Base-by-base conservation (phyloP, 1,140 invertebrate genomes). In the Caerostris darwini region DNA sequence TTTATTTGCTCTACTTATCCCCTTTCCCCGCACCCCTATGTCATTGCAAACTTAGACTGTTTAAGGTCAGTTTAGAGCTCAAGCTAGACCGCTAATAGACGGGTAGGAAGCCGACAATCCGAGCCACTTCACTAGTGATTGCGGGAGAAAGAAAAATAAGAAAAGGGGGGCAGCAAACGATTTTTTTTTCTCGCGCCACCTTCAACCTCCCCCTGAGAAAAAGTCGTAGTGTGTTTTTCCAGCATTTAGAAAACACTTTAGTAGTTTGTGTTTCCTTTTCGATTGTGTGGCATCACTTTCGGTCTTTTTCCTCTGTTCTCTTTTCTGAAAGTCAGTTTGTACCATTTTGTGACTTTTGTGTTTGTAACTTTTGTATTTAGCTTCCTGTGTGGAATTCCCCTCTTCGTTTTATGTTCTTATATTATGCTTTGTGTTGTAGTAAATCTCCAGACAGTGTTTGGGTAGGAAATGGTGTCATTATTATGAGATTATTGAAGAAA, bases 61-160 rank as follows among this genome's bases (percentile, higher is more conserved):
- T 92, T 85, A 85, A 59, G 90, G 90, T 92, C 90, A 92, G 90
- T 92, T 92, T 92, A 85, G 81, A 67, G n/a, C n/a, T 12, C 19
- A 50, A 82, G 54, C 69, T 34, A 91, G 90, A 92, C 90, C 90
- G 81, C 90, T 92, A 92, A 92, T 92, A 92, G 57, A 53, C 19
- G 81, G 59, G 58, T 34, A 7, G 82, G 58, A 56, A 6, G 7
- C 2, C 19, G 17, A 71, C 82, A 93, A 87, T 85, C 61, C 50
- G 50, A 50, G 56, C 82, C 92, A 93, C 82, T 93, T 93, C 59
- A 93, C 83, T 93, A 87, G 82, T 56, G n/a, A 93, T 93, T 93
- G 82, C 69, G 82, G 58, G 81, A 58, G 83, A 64, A 17, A 82
- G 10, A 34, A 34, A n/a, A 77, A 64, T 14, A 77, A 77, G 10